phyloP scores from a whole-genome alignment of 1,140 invertebrate genomes.

The Neoseiulus cucumeris region DNA sequence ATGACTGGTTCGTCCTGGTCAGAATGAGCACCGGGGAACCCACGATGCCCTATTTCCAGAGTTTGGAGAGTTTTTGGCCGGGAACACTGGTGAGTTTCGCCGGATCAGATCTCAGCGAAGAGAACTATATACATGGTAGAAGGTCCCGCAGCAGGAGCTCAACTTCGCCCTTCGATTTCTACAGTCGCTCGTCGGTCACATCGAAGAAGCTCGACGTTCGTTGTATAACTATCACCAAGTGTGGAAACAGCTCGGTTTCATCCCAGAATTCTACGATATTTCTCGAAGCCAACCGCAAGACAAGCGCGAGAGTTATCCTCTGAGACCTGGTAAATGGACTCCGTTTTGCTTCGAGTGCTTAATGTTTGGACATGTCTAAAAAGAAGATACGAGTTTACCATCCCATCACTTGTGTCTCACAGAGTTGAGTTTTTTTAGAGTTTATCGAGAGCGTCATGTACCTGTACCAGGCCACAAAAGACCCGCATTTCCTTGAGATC shows the following conservation, averaged over 20 bases:
- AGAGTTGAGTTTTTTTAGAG: slow-evolving; percentile 35
- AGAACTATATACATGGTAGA: background rate
- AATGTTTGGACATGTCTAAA: too few species aligned
- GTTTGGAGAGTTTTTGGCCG: slow-evolving; percentile 94
- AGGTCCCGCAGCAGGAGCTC: too few species aligned
- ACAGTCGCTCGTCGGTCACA: slow-evolving; percentile 67
- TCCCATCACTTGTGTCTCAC: background rate
- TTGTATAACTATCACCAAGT: slow-evolving; percentile 88
- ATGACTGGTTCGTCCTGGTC: slow-evolving; percentile 41
- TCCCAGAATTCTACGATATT: slow-evolving; percentile 93
- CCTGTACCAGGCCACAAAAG: slow-evolving; percentile 73
- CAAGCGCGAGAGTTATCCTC: slow-evolving; percentile 76
- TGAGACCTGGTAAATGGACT: slow-evolving; percentile 46
- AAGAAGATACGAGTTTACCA: background rate
- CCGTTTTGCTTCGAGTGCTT: background rate
- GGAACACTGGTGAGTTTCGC: slow-evolving; percentile 56
- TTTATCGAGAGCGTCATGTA: slow-evolving; percentile 93
- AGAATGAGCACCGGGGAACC: slow-evolving; percentile 58
- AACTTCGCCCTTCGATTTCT: slow-evolving; percentile 13
- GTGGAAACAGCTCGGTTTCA: slow-evolving; percentile 88
- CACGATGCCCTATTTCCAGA: slow-evolving; percentile 90
- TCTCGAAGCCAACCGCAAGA: slow-evolving; percentile 50
- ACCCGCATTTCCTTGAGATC: slow-evolving; percentile 71
- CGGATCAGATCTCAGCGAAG: background rate
- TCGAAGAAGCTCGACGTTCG: slow-evolving; percentile 72